Conservation (phyloP, 2,888 invertebrate species). For the Heliconius aoede region DNA sequence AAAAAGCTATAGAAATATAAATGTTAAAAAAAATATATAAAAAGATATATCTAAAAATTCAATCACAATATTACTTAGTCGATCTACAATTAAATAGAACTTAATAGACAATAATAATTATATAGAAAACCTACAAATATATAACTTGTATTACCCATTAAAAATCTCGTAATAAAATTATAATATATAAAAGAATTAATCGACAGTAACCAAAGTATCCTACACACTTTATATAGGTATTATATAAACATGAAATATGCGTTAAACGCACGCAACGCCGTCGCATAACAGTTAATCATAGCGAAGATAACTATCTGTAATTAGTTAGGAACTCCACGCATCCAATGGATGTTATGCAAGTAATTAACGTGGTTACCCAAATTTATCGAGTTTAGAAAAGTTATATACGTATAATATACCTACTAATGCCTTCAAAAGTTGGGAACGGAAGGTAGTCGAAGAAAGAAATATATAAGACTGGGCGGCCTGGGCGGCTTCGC, state of each 20-base stretch:
- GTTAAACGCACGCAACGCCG: conserved; percentile 22
- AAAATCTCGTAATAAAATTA: background rate
- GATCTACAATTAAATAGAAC: too few relatives aligned
- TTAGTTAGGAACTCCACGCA: conserved; percentile 25
- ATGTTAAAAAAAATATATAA: too few relatives aligned
- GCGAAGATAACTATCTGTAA: conserved; percentile 24
- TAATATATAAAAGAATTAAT: background rate
- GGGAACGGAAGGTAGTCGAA: too few relatives aligned
- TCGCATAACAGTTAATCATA: conserved; percentile 19
- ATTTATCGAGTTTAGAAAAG: background rate
- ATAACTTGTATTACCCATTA: background rate
- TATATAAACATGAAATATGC: conserved; percentile 24
- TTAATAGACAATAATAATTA: background rate
- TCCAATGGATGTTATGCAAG: conserved; percentile 5
- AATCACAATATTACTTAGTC: too few relatives aligned
- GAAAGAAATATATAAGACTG: too few relatives aligned
- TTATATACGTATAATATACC: background rate
- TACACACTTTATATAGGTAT: background rate
- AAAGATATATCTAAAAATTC: too few relatives aligned
- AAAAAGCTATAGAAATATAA: too few relatives aligned
- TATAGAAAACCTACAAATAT: background rate
- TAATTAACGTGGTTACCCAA: conserved; percentile 10
- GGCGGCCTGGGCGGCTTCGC: too few relatives aligned
- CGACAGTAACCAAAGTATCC: conserved; percentile 5
- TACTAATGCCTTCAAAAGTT: too few relatives aligned